Percentiles rank a stretch among this genome's conserved stretches.
Conservation (phyloP, 2,113 vertebrate species). For the Apaloderma vittatum region DNA sequence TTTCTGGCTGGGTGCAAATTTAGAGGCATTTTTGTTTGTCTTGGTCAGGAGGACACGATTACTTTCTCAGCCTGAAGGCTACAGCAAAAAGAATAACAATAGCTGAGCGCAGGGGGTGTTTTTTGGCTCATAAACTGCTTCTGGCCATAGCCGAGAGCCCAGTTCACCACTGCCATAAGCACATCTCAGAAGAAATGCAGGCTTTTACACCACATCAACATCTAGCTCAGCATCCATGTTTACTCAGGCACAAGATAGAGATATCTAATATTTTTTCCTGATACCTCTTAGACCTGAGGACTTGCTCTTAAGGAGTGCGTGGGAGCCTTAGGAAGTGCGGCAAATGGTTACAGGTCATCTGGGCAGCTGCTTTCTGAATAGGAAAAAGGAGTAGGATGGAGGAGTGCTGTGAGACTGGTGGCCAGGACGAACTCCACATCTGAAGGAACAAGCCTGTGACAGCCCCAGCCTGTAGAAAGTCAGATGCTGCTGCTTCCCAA, state of each 20-base stretch:
- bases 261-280: background rate
- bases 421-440: background rate
- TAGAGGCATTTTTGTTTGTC: background rate
- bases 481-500: background rate
- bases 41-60: background rate
- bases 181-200: background rate
- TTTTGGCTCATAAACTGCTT: background rate
- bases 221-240: background rate
- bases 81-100: background rate
- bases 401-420: background rate
- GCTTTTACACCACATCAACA: background rate
- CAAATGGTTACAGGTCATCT: fast-evolving
- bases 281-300: background rate
- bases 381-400: background rate
- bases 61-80: background rate
- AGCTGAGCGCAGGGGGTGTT: background rate
- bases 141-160: background rate
- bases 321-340: background rate
- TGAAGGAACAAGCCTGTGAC: background rate
- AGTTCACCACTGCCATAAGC: background rate
- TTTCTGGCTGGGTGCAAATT: background rate
- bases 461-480: background rate
- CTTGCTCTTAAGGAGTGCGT: too few relatives aligned
- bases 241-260: background rate
- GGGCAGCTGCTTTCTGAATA: background rate